A percentile compares a stretch with the other conserved stretches of the same genome.
phyloP scores from a whole-genome alignment of 2,113 vertebrate genomes.

The Tretioscincus oriximinensis region DNA sequence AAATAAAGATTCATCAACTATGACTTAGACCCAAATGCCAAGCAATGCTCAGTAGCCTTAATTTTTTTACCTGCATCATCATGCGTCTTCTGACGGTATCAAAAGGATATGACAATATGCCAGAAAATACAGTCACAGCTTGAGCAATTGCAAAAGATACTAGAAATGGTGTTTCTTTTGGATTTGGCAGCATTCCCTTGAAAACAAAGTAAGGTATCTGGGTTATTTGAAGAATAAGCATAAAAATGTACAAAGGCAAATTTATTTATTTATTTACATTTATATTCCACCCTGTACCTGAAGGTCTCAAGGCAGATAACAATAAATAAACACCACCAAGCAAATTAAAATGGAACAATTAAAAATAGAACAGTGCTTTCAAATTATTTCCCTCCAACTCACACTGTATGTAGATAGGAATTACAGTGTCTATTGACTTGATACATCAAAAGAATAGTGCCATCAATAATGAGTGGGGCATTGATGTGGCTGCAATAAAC shows the following conservation, averaged over 20 bases:
- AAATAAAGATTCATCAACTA: too few relatives aligned
- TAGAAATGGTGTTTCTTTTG: conserved; percentile 60
- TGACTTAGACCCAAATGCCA: not conserved
- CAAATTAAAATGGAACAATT: too few relatives aligned
- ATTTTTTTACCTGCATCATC: conserved; percentile 65
- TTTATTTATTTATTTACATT: too few relatives aligned
- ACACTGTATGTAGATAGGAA: not conserved
- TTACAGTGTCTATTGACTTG: not conserved
- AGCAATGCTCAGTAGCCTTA: not conserved
- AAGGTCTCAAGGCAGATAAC: too few relatives aligned
- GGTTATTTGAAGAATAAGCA: not conserved
- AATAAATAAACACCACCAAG: too few relatives aligned
- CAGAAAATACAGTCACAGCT: conserved; percentile 61
- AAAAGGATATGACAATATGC: conserved; percentile 66
- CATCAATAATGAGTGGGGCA: too few relatives aligned
- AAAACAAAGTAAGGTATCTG: not conserved
- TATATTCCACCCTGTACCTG: too few relatives aligned
- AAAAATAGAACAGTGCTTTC: too few relatives aligned
- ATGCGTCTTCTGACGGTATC: conserved; percentile 61
- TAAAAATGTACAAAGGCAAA: conserved; percentile 2
- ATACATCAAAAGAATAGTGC: not conserved
- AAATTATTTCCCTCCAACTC: not conserved
- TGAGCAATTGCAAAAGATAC: conserved; percentile 66
- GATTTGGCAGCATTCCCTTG: conserved; percentile 63
- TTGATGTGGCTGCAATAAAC: too few relatives aligned